Percentiles rank a stretch among this genome's conserved stretches.
Conservation (phyloP, 2,797 vertebrate genomes). For the Nothura maculosa region DNA sequence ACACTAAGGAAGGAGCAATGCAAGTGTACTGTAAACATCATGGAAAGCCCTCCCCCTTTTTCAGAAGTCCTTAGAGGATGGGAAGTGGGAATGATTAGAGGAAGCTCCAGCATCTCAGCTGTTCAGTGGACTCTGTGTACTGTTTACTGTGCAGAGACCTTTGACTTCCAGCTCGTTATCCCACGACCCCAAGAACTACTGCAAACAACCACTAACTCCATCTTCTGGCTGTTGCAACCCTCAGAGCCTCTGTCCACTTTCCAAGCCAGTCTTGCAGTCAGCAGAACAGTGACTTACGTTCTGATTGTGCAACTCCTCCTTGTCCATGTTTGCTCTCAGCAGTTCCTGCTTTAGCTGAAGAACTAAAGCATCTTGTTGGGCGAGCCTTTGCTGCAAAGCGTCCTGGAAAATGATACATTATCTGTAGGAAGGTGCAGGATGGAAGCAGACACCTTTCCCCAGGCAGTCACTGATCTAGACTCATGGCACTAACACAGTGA, state of each 20-base stretch:
- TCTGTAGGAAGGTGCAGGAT: not conserved
- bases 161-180: not conserved
- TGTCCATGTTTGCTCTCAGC: slow-evolving; percentile 90
- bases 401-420: slow-evolving; percentile 81
- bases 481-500: not conserved
- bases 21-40: not conserved
- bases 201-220: not conserved
- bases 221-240: not conserved
- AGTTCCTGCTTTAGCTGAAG: slow-evolving; percentile 97
- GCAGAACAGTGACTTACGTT: slow-evolving; percentile 85
- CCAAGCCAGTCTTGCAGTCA: not conserved
- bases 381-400: slow-evolving; percentile 93
- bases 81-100: not conserved
- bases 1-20: not conserved
- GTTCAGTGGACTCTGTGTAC: not conserved
- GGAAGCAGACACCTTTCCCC: not conserved
- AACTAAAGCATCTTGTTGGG: slow-evolving; percentile 91
- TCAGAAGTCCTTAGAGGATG: not conserved
- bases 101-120: not conserved
- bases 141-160: not conserved
- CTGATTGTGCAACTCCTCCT: slow-evolving; percentile 92
- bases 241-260: not conserved
- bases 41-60: not conserved
- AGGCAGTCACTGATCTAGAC: not conserved
- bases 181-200: not conserved